Evolutionary conservation across 2,113 vertebrate species (phyloP), one percentile per base, ranked within the genome.

Genomic region (Octodon degus): DNA sequence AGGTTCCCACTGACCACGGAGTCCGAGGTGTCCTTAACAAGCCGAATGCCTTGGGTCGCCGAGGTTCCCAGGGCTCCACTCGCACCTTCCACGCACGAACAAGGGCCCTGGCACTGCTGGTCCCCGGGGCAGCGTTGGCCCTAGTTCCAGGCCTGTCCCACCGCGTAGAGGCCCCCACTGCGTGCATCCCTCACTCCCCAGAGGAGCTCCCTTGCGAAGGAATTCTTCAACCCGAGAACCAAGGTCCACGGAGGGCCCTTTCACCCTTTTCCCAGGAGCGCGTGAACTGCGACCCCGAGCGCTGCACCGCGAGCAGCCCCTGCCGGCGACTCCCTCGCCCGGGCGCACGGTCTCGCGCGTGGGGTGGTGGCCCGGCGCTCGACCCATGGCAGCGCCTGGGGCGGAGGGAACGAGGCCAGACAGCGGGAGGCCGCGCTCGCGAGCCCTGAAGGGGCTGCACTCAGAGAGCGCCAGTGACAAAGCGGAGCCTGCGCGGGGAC

Each of bases 201-300:
- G 40, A 55, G 80, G 63, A 27, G 63, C 34, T 55, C 25, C 72
- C 82, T 30, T 11, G 53, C 5, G 11, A 76, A 60, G 13, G 27
- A 53, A 50, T 58, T 43, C 17, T 32, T 62, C 63, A 5, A 24
- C n/a, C 3, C 8, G 62, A 0, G 58, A 14, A 17, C 47, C 2
- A 13, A 19, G 40, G 19, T 25, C 3, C 25, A 50, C 4, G 0
- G 2, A 14, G 77, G 63, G 0, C 25, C 25, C 17, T 4, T 11
- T 27, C 63, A 2, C 2, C 5, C 22, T 74, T n/a, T 22, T 27
- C 58, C 34, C 25, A 12, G 16, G 62, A 53, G 24, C 32, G 34
- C 0, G 10, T 16, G 43, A 34, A 1, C 14, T 7, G 5, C 1
- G 8, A 9, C n/a, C 47, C 53, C 0, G 2, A 12, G 32, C 65